Conservation (phyloP, 2,888 invertebrate genomes). For the Oithona nana region DNA sequence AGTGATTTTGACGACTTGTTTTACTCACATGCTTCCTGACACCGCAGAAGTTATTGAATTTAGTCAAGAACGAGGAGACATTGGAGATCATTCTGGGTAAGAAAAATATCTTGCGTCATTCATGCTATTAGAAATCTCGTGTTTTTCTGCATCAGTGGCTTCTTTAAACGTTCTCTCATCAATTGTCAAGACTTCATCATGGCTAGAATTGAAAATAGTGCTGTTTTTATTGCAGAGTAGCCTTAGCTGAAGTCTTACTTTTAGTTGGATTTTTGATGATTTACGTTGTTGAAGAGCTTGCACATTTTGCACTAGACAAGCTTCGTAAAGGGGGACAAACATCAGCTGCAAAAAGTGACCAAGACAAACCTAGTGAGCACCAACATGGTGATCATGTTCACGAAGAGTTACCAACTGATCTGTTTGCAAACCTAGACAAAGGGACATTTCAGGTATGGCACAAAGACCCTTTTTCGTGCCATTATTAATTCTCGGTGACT, state of each 20-base stretch:
- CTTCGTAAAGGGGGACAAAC: not conserved
- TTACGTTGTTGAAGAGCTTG: constrained; percentile 58
- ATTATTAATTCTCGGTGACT: not conserved
- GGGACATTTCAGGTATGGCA: not conserved
- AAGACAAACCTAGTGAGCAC: constrained; percentile 26
- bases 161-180: too few relatives aligned
- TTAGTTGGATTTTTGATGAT: constrained; percentile 55
- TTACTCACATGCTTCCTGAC: constrained; percentile 16
- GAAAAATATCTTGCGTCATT: too few relatives aligned
- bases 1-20: constrained; percentile 15
- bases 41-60: too few relatives aligned
- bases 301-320: constrained; percentile 34
- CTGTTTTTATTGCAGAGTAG: constrained; percentile 26
- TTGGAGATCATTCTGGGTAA: too few relatives aligned
- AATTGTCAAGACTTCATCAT: too few relatives aligned
- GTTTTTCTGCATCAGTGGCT: too few relatives aligned
- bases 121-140: too few relatives aligned
- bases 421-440: not conserved
- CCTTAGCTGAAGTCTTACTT: constrained; percentile 48
- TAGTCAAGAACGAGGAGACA: too few relatives aligned
- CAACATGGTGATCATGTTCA: constrained; percentile 19
- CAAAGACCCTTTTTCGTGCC: not conserved
- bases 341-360: not conserved
- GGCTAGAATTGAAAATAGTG: too few relatives aligned
- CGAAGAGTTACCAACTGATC: not conserved